phyloP scores from a whole-genome alignment of 2,113 vertebrate species.

The Thomomys bottae region DNA sequence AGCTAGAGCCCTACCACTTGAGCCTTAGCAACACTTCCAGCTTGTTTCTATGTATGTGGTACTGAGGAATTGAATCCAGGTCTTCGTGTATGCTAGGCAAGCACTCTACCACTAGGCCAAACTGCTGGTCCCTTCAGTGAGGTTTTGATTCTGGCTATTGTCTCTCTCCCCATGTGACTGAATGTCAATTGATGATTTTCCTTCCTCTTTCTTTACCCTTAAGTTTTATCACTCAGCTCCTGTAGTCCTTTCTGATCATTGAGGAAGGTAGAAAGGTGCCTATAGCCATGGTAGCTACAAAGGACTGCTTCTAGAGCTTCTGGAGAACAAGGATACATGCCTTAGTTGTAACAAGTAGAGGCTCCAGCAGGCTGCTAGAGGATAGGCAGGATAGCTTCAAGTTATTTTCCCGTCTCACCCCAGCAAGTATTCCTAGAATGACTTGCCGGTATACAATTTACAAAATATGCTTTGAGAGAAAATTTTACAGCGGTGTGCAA shows the following conservation, averaged over 20 bases:
- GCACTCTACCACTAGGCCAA: too few species aligned
- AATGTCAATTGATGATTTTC: conserved; percentile 19
- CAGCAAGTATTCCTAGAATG: neutral
- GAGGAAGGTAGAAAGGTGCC: conserved; percentile 44
- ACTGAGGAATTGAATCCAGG: too few species aligned
- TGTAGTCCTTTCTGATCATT: conserved; percentile 7
- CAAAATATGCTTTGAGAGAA: neutral
- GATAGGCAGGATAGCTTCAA: too few species aligned
- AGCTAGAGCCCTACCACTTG: too few species aligned
- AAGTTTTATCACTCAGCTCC: conserved; percentile 44
- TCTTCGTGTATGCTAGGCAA: too few species aligned
- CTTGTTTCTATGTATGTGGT: too few species aligned
- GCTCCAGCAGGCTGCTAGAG: neutral
- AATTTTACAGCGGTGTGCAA: neutral
- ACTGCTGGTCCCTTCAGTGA: too few species aligned
- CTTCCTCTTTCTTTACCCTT: neutral
- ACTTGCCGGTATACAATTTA: neutral
- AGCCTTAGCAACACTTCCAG: too few species aligned
- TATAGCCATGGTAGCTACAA: conserved; percentile 65
- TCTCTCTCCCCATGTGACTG: neutral
- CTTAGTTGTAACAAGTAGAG: neutral
- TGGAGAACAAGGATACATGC: conserved; percentile 54
- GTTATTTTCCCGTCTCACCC: conserved; percentile 10
- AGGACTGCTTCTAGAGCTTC: conserved; percentile 60
- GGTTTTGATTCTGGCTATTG: neutral